Evolutionary conservation across 92 coral and sea anemone genomes (phyloP).

Genomic region (Galaxea fascicularis): DNA sequence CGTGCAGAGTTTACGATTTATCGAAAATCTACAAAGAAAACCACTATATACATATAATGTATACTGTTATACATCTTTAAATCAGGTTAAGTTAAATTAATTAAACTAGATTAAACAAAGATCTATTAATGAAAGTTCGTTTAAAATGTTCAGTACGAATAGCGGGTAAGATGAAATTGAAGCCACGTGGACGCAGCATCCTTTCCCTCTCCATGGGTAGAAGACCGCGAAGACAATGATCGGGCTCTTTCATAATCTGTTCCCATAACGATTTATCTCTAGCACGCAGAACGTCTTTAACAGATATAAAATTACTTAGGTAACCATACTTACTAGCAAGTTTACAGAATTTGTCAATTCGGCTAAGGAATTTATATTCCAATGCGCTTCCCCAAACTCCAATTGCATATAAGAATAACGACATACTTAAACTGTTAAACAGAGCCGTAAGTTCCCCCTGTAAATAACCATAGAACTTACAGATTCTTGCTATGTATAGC

Average conservation of each 20-base stretch:
- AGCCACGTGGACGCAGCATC: not conserved
- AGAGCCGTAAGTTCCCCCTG: constrained; percentile 38
- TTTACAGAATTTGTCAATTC: constrained; percentile 48
- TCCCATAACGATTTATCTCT: not conserved
- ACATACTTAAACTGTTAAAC: constrained; percentile 52
- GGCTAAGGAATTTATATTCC: constrained; percentile 41
- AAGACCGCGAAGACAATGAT: not conserved
- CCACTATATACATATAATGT: no score
- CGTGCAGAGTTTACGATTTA: no score
- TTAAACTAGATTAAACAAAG: not conserved
- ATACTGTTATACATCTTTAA: no score
- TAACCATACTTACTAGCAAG: not conserved
- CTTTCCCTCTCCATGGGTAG: not conserved
- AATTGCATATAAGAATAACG: constrained; percentile 44
- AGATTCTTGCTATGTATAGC: constrained; percentile 56
- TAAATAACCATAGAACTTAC: constrained; percentile 63
- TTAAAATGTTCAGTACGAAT: not conserved
- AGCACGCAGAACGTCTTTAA: not conserved
- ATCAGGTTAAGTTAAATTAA: no score
- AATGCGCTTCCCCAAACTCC: constrained; percentile 61
- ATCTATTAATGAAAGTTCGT: not conserved
- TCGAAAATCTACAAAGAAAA: no score
- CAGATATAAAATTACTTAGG: not conserved
- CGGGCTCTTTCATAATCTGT: not conserved
- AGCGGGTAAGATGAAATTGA: no score